Conservation (phyloP, 2,113 vertebrate genomes). For the Pluvialis apricaria region DNA sequence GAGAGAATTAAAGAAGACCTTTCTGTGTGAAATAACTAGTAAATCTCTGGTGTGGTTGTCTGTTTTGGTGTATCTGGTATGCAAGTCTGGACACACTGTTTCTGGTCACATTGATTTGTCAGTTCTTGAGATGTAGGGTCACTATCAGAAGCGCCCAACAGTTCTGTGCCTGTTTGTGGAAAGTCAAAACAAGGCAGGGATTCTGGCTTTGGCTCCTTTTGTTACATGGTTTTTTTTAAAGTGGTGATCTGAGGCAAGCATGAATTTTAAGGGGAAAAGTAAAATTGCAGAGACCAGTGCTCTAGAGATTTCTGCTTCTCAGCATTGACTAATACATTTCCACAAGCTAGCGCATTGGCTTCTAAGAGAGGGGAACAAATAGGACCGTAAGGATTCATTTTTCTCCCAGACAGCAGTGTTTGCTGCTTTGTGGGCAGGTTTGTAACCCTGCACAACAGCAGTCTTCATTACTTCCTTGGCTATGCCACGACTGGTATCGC, state of each 20-base stretch:
- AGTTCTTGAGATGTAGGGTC: background rate
- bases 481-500: background rate
- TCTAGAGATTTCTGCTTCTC: background rate
- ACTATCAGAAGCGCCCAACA: background rate
- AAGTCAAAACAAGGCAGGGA: background rate
- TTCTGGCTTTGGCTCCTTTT: background rate
- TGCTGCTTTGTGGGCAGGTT: conserved; percentile 5
- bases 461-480: background rate
- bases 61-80: background rate
- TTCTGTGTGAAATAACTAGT: background rate
- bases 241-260: background rate
- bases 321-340: background rate
- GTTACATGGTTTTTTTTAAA: background rate
- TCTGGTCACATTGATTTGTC: background rate
- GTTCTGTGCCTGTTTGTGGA: background rate
- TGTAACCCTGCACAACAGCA: background rate
- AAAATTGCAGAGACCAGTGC: background rate
- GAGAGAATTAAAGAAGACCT: background rate
- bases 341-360: background rate
- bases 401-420: background rate
- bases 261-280: background rate
- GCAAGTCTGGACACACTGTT: background rate
- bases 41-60: background rate
- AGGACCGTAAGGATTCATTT: background rate
- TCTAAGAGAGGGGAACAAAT: background rate